These are phyloP conservation scores for Drosophila gunungcola DNA, from an alignment of 1,140 invertebrate genomes.

Conservation along the genomic window DNA sequence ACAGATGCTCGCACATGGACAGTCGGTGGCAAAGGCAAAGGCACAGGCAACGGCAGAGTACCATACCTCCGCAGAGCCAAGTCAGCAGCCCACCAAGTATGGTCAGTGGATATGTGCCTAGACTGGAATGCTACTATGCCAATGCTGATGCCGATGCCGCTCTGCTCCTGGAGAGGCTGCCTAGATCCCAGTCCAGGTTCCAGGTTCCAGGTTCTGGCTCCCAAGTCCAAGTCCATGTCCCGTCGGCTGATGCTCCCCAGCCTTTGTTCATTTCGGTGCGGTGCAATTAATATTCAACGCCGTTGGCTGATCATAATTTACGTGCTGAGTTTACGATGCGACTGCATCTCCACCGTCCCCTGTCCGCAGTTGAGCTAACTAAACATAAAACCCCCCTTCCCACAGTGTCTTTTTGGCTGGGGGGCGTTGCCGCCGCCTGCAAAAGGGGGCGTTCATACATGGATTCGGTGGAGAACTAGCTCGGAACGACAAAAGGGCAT, in stretches of 20 bases:
- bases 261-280: conserved; percentile 80
- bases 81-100: conserved; percentile 68
- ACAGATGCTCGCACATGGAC: conserved; percentile 78
- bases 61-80: conserved; percentile 15
- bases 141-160: not conserved
- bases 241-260: conserved; percentile 51
- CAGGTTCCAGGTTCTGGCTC: not conserved
- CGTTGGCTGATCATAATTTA: conserved; percentile 85
- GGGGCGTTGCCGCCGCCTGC: conserved; percentile 69
- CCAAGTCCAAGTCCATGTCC: conserved; percentile 9
- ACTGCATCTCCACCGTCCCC: conserved; percentile 34
- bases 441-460: conserved; percentile 68
- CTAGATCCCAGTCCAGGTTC: not conserved
- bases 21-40: conserved; percentile 8
- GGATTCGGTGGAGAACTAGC: conserved; percentile 55
- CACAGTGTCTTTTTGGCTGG: conserved; percentile 19
- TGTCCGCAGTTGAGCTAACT: not conserved
- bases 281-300: conserved; percentile 85
- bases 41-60: conserved; percentile 21
- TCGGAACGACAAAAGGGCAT: conserved; percentile 56
- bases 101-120: conserved; percentile 57
- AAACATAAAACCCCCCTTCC: not conserved
- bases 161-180: conserved; percentile 32
- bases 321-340: conserved; percentile 84
- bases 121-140: conserved; percentile 39